Percentiles rank a stretch among this genome's conserved stretches.
Conservation (phyloP, 2,888 invertebrate genomes). For the Hypselothyrea guttata region DNA sequence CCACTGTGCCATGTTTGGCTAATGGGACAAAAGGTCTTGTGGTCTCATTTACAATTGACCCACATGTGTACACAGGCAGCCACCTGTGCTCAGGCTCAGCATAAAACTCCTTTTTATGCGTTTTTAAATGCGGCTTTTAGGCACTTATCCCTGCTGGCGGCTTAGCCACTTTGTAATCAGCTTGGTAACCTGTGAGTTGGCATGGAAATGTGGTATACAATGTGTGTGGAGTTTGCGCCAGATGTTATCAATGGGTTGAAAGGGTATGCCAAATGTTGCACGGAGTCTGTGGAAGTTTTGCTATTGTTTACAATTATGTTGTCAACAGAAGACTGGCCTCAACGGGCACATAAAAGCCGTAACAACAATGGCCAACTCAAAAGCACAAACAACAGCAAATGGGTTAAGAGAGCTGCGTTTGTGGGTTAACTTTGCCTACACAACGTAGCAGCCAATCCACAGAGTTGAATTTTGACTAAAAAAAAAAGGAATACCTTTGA, state of each 20-base stretch:
- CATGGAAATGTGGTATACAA: constrained; percentile 8
- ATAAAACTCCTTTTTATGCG: constrained; percentile 56
- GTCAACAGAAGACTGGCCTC: constrained; percentile 46
- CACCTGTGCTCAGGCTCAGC: constrained; percentile 33
- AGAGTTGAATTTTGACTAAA: constrained; percentile 49
- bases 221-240: not conserved
- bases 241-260: constrained; percentile 27
- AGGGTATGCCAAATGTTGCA: not conserved
- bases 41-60: constrained; percentile 71
- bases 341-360: constrained; percentile 53
- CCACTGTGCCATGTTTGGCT: too few relatives aligned
- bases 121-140: constrained; percentile 71
- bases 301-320: constrained; percentile 47
- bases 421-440: constrained; percentile 9
- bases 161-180: constrained; percentile 10
- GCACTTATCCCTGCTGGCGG: constrained; percentile 18
- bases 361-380: constrained; percentile 41
- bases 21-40: constrained; percentile 66
- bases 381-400: constrained; percentile 24
- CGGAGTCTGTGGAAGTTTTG: not conserved
- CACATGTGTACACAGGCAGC: constrained; percentile 38
- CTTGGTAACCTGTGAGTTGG: constrained; percentile 25
- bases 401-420: constrained; percentile 46
- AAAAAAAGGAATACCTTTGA: too few relatives aligned
- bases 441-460: constrained; percentile 17